Evolutionary conservation across 2,888 invertebrate species (phyloP).

Genomic region (Malachius bipustulatus): DNA sequence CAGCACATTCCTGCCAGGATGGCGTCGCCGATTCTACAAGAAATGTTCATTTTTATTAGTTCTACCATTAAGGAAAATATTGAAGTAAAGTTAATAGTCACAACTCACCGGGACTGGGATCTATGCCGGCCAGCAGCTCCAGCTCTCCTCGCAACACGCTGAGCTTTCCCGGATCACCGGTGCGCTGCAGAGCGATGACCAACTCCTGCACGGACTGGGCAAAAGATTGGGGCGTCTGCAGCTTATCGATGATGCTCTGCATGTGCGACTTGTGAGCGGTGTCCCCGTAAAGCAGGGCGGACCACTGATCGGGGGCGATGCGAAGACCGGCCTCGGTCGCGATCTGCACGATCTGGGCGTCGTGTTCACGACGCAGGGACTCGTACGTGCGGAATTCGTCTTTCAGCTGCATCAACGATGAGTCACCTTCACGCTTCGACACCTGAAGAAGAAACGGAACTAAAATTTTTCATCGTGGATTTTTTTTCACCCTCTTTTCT

Average conservation of each 20-base stretch:
- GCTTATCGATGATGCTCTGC: slow-evolving; percentile 85
- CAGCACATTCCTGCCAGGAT: slow-evolving; percentile 51
- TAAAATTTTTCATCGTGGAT: too few species aligned
- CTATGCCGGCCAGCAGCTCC: slow-evolving; percentile 75
- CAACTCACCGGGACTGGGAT: slow-evolving; percentile 66
- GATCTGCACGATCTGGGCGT: slow-evolving; percentile 97
- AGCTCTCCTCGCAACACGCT: slow-evolving; percentile 65
- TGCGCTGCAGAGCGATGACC: slow-evolving; percentile 79
- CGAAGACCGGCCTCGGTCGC: slow-evolving; percentile 93
- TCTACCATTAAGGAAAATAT: background rate
- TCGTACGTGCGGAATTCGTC: slow-evolving; percentile 96
- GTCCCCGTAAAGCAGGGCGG: slow-evolving; percentile 90
- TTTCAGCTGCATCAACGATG: slow-evolving; percentile 94
- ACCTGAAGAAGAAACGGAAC: slow-evolving; percentile 51
- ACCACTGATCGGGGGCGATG: slow-evolving; percentile 98
- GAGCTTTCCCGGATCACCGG: slow-evolving; percentile 75
- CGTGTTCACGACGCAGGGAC: slow-evolving; percentile 85
- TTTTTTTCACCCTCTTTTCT: too few species aligned
- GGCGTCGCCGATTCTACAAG: slow-evolving; percentile 47
- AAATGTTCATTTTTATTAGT: background rate
- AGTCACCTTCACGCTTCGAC: slow-evolving; percentile 91
- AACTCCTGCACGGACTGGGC: slow-evolving; percentile 83
- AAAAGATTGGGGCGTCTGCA: slow-evolving; percentile 90
- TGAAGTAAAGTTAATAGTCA: too few species aligned
- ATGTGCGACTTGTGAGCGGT: slow-evolving; percentile 92